Evolutionary conservation across 2,888 invertebrate genomes (phyloP).

Genomic region (Aethes cnicana): DNA sequence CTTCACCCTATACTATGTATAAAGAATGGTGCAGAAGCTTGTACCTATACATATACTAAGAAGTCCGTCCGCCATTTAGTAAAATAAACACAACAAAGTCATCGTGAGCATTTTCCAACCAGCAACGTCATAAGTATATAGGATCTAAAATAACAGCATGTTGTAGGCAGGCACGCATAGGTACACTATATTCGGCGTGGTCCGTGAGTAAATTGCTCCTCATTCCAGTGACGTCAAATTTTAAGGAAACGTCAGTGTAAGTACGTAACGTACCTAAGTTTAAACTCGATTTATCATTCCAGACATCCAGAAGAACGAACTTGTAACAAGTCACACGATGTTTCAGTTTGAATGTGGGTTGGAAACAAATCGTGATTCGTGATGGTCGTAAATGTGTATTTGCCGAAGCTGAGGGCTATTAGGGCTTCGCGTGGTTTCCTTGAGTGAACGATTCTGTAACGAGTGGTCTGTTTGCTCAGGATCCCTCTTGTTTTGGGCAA

Average conservation of each 20-base stretch:
- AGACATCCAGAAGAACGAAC: neutral
- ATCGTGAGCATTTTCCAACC: neutral
- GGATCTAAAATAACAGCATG: neutral
- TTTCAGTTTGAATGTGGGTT: constrained; percentile 14
- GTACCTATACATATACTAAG: neutral
- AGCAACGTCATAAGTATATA: neutral
- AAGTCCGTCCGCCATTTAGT: no score
- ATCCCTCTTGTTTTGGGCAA: constrained; percentile 43
- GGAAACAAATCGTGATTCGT: constrained; percentile 25
- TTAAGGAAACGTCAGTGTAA: neutral
- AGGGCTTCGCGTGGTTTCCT: constrained; percentile 34
- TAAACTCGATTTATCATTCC: neutral
- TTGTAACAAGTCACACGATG: constrained; percentile 12
- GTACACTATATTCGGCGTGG: neutral
- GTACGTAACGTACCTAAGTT: neutral
- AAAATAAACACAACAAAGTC: no score
- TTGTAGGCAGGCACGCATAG: neutral
- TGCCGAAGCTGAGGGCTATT: constrained; percentile 38
- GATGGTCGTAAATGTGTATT: constrained; percentile 34
- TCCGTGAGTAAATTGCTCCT: neutral
- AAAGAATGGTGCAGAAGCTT: no score
- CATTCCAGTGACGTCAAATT: no score
- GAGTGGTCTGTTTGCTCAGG: constrained; percentile 56
- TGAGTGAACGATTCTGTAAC: constrained; percentile 41
- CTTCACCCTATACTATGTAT: no score